These are phyloP conservation scores for Scatophagus argus DNA, from an alignment of 2,113 vertebrate genomes.

Conservation along the genomic window DNA sequence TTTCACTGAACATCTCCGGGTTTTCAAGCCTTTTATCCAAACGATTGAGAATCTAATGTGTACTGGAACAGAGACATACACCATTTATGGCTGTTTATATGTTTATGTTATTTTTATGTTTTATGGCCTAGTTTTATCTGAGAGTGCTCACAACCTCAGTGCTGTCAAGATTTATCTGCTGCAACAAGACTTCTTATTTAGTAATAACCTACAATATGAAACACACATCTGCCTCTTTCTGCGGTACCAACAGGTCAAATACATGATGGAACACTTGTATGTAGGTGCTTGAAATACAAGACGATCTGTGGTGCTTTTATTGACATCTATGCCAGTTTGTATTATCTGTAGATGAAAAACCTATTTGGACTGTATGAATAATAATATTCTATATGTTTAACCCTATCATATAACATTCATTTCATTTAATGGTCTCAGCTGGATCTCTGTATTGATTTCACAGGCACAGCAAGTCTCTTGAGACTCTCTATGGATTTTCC, in stretches of 20 bases:
- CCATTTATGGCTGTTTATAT: too few species aligned
- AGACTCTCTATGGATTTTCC: constrained; percentile 79
- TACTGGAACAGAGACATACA: not conserved
- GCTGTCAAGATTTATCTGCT: not conserved
- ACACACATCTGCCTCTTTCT: not conserved
- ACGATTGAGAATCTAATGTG: not conserved
- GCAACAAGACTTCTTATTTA: not conserved
- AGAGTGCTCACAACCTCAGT: not conserved
- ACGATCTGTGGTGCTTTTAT: constrained; percentile 42
- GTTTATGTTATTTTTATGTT: too few species aligned
- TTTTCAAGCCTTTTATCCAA: not conserved
- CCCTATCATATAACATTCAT: constrained; percentile 72
- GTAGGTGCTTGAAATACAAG: constrained; percentile 19
- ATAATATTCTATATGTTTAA: constrained; percentile 76
- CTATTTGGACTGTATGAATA: constrained; percentile 73
- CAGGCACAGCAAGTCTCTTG: constrained; percentile 67
- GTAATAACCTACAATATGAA: constrained; percentile 11
- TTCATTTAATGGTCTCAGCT: constrained; percentile 75
- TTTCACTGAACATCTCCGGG: not conserved
- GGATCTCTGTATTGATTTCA: constrained; percentile 76
- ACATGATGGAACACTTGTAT: constrained; percentile 18
- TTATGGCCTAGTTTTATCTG: not conserved
- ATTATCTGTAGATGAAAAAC: constrained; percentile 70
- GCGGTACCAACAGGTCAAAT: constrained; percentile 21
- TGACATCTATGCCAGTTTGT: constrained; percentile 49